phyloP scores from a whole-genome alignment of 2,797 vertebrate species.

The Sphenopsis melanotis region DNA sequence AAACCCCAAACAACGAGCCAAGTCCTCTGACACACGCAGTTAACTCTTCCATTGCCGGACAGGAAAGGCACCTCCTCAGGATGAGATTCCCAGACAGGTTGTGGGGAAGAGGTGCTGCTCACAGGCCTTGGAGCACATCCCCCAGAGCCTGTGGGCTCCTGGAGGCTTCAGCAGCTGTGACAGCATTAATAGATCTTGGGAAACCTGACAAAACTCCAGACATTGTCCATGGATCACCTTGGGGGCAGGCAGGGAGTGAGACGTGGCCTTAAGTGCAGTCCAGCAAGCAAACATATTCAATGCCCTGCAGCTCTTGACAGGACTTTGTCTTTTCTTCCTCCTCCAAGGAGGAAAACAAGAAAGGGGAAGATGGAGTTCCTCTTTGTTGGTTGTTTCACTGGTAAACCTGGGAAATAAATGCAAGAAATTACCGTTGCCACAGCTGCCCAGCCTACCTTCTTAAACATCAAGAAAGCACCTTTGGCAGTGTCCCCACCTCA shows the following conservation, averaged over 20 bases:
- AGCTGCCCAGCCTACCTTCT: neutral
- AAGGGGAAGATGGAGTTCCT: neutral
- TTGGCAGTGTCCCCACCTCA: neutral
- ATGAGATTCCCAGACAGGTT: neutral
- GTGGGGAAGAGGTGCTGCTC: neutral
- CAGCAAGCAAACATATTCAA: neutral
- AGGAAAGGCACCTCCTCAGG: neutral
- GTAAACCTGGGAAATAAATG: neutral
- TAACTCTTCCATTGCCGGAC: rapidly evolving
- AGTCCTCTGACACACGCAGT: neutral
- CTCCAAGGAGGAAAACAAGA: neutral
- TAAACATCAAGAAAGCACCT: neutral
- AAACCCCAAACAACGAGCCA: neutral
- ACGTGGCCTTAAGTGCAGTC: rapidly evolving
- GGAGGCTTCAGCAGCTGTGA: neutral
- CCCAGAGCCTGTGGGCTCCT: neutral
- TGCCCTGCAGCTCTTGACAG: neutral
- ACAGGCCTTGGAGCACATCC: rapidly evolving
- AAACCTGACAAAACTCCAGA: neutral
- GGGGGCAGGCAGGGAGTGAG: neutral
- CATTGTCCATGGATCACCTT: rapidly evolving
- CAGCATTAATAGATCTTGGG: neutral
- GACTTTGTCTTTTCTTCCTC: neutral
- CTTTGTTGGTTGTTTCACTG: neutral
- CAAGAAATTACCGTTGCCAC: neutral